Conservation (phyloP, 2,888 invertebrate species). For the Stenodema calcarata region DNA sequence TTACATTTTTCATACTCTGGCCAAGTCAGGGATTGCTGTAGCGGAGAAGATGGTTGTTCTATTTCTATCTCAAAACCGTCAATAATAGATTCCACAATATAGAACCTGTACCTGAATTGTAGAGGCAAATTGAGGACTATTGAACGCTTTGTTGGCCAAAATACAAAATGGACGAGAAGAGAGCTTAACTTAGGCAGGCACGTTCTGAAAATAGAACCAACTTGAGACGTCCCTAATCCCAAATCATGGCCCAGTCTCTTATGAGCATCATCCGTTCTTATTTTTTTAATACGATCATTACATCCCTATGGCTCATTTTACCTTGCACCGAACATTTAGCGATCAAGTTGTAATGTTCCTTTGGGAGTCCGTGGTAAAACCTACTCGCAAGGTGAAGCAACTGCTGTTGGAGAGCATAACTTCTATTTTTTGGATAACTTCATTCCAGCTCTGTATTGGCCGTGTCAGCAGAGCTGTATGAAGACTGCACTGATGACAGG, state of each 20-base stretch:
- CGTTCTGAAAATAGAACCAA: no score
- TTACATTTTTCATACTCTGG: conserved; percentile 59
- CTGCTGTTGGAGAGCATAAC: no score
- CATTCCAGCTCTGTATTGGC: no score
- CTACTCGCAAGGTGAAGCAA: no score
- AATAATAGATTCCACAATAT: conserved; percentile 57
- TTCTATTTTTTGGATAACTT: no score
- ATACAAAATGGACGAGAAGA: no score
- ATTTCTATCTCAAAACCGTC: conserved; percentile 59
- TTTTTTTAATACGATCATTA: conserved; percentile 42
- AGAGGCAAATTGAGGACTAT: no score
- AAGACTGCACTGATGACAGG: no score
- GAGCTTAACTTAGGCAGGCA: no score
- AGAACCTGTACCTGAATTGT: no score
- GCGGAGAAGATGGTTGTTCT: conserved; percentile 57
- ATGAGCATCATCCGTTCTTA: conserved; percentile 20
- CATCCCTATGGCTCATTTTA: background rate
- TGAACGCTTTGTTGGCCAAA: no score
- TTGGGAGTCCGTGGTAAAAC: background rate
- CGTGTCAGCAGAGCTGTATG: no score
- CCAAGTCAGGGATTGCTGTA: conserved; percentile 58
- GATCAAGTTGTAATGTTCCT: background rate
- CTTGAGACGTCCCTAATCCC: background rate
- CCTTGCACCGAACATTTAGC: background rate
- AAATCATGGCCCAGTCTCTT: conserved; percentile 30